These are phyloP conservation scores for Conopomorpha cramerella DNA, from an alignment of 1,140 invertebrate species.

Conservation along the genomic window DNA sequence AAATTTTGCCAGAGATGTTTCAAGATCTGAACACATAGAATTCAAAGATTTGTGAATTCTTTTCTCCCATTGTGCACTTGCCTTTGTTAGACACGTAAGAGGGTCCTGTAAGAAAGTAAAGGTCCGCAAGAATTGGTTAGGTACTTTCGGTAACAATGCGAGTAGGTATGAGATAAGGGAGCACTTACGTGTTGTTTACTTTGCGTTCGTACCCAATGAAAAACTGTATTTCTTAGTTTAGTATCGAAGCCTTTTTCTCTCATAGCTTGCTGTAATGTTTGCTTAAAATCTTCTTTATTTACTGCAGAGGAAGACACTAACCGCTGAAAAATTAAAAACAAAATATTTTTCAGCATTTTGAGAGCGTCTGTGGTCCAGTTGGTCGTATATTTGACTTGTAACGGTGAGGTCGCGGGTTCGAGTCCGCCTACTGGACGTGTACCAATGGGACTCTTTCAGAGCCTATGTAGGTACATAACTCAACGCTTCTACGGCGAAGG, in stretches of 20 bases:
- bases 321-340: conserved; percentile 56
- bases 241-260: conserved; percentile 77
- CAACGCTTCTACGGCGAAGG: too few species aligned
- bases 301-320: conserved; percentile 74
- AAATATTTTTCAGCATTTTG: not conserved
- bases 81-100: conserved; percentile 74
- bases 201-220: conserved; percentile 74
- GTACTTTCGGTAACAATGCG: too few species aligned
- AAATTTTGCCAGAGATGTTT: conserved; percentile 76
- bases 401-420: too few species aligned
- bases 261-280: conserved; percentile 72
- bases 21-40: conserved; percentile 91
- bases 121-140: too few species aligned
- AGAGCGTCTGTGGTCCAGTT: too few species aligned
- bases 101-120: too few species aligned
- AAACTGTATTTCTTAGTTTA: conserved; percentile 80
- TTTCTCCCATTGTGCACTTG: conserved; percentile 90
- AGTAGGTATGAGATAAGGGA: not conserved
- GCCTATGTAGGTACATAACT: too few species aligned
- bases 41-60: conserved; percentile 93
- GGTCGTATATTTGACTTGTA: too few species aligned
- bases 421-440: too few species aligned
- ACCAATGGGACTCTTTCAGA: too few species aligned
- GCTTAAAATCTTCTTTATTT: conserved; percentile 76
- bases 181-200: conserved; percentile 50